These are phyloP conservation scores for Aspiorhynchus laticeps DNA, from an alignment of 2,113 vertebrate species.

Conservation along the genomic window DNA sequence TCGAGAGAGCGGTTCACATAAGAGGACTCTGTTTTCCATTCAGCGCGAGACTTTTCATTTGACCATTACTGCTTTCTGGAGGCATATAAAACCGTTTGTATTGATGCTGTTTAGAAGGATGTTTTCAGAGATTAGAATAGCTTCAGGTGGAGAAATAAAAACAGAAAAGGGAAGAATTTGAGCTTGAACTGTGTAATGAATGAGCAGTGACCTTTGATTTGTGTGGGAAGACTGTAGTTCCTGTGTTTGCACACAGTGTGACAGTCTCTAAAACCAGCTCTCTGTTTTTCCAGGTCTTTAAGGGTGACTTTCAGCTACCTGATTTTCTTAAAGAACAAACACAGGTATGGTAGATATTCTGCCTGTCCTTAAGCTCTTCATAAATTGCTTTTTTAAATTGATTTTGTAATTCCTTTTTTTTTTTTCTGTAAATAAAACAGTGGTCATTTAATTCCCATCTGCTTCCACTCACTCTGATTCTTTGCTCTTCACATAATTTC, in stretches of 20 bases:
- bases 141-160: neutral
- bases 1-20: slow-evolving; percentile 19
- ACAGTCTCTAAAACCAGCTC: slow-evolving; percentile 68
- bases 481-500: slow-evolving; percentile 37
- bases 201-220: neutral
- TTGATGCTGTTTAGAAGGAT: neutral
- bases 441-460: slow-evolving; percentile 54
- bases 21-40: slow-evolving; percentile 28
- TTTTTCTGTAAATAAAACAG: slow-evolving; percentile 14
- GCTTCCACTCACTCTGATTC: slow-evolving; percentile 46
- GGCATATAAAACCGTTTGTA: slow-evolving; percentile 2
- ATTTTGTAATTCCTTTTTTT: slow-evolving; percentile 40
- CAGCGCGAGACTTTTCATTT: neutral
- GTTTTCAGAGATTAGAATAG: neutral
- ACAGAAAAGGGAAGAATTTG: neutral
- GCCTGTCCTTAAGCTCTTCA: slow-evolving; percentile 65
- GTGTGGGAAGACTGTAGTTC: slow-evolving; percentile 26
- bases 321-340: slow-evolving; percentile 95
- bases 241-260: slow-evolving; percentile 35
- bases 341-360: slow-evolving; percentile 84
- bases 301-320: slow-evolving; percentile 98
- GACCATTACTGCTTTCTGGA: slow-evolving; percentile 10
- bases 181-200: neutral
- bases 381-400: slow-evolving; percentile 47
- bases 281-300: slow-evolving; percentile 89